Evolutionary conservation across 2,797 vertebrate genomes (phyloP).

Genomic region (Schizothorax lantsangensis): DNA sequence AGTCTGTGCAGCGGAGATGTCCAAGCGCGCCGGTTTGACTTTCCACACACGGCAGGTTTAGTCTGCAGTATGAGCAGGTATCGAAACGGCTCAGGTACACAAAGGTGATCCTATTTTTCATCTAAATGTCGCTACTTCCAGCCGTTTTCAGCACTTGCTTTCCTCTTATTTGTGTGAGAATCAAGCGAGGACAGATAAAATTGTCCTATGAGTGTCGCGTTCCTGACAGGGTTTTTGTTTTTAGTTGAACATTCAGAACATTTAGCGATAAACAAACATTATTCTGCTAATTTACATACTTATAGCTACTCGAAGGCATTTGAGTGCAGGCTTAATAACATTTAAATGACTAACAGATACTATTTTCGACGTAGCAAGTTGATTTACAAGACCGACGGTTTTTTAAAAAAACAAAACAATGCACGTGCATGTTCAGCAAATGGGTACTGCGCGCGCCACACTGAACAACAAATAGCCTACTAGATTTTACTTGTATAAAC

Average conservation of each 20-base stretch:
- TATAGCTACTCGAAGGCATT: not conserved
- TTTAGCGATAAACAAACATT: not conserved
- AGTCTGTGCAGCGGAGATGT: not conserved
- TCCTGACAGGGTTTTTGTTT: not conserved
- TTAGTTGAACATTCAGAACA: not conserved
- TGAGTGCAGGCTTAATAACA: not conserved
- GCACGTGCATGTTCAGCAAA: not conserved
- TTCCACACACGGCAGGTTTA: not conserved
- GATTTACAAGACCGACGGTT: not conserved
- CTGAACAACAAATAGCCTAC: too few relatives aligned
- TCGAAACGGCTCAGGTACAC: not conserved
- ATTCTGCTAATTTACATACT: not conserved
- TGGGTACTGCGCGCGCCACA: not conserved
- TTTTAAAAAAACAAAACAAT: not conserved
- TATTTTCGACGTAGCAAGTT: not conserved
- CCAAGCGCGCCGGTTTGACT: not conserved
- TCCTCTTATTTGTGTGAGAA: not conserved
- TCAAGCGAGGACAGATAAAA: not conserved
- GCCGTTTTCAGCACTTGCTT: not conserved
- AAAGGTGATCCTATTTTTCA: not conserved
- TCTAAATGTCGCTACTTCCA: not conserved
- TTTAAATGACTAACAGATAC: not conserved
- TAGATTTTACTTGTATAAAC: not conserved
- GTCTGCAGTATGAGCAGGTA: not conserved
- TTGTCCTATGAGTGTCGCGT: too few relatives aligned